Percentiles rank a stretch among this genome's conserved stretches.
phyloP scores from a whole-genome alignment of 2,888 invertebrate species.

The Pediacus dermestoides region DNA sequence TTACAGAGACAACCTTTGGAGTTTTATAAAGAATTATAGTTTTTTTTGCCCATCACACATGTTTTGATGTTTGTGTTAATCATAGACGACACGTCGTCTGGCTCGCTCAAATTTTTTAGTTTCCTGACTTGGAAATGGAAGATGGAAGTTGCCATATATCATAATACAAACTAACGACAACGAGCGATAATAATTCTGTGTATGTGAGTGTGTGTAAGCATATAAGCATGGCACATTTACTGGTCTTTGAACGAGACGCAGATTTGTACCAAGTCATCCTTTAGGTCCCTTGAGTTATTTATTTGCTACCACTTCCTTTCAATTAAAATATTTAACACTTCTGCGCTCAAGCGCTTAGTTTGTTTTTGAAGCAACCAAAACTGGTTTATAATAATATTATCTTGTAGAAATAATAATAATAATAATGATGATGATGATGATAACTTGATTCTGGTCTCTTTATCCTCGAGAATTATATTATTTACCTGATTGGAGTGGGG shows the following conservation, averaged over 20 bases:
- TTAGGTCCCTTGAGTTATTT: constrained; percentile 25
- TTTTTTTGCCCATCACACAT: no score
- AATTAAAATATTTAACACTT: constrained; percentile 27
- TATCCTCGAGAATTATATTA: no score
- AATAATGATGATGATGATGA: background rate
- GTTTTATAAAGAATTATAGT: constrained; percentile 16
- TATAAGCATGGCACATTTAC: constrained; percentile 9
- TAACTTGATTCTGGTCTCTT: background rate
- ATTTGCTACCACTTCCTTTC: constrained; percentile 30
- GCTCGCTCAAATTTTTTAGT: no score
- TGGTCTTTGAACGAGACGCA: no score
- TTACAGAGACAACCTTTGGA: constrained; percentile 8
- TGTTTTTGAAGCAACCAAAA: background rate
- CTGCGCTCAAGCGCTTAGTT: background rate
- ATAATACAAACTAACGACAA: constrained; percentile 15
- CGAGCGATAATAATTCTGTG: no score
- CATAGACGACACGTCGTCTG: no score
- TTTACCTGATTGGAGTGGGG: no score
- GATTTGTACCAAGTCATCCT: constrained; percentile 9
- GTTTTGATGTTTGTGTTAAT: no score
- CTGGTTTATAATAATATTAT: background rate
- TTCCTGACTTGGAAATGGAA: constrained; percentile 9
- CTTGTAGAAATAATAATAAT: no score
- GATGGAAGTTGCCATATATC: constrained; percentile 5
- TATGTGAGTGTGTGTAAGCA: no score